Evolutionary conservation across 2,113 vertebrate genomes (phyloP), one percentile per base, ranked within the genome.

Genomic region (Saguinus midas): DNA sequence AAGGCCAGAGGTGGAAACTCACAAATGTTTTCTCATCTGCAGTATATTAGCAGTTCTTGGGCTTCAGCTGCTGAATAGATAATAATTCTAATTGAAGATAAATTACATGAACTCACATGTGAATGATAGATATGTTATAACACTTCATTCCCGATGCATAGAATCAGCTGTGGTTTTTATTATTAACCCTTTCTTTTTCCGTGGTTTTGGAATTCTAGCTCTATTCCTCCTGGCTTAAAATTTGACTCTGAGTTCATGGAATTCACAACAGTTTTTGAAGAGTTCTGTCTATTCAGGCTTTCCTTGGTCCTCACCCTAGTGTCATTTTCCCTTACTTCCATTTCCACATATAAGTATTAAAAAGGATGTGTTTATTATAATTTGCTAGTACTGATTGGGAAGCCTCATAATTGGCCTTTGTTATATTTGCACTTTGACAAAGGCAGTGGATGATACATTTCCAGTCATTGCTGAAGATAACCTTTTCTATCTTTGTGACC

Each of bases 11-110:
- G 98, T 73, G n/a, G 98, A 98, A 96, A 98, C 98, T 43, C 97
- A 96, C 98, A 96, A 98, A 97, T 96, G 96, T 97, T 97, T 97
- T 97, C 92, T 96, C 97, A 97, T 98, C 98, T 98, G 98, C 95
- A 89, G 82, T 94, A 95, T 97, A 96, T 98, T 98, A 98, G 98
- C 98, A 98, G 88, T 98, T 98, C 98, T 98, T 90, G 90, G 98
- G 96, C 97, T 97, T 98, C 94, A 96, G 96, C 97, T 98, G 98
- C 98, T 98, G 94, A 98, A 97, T 94, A 97, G 98, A 98, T 98
- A 98, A 98, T 98, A 98, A 98, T 98, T 98, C 98, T 98, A 98
- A 98, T 98, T 98, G 98, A 98, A 98, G 98, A 98, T 98, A 98
- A 98, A 98, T 98, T 98, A 97, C 97, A 96, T 96, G 97, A 97